Base-by-base conservation (phyloP, 2,888 invertebrate genomes). In the Phymatocera aterrima region DNA sequence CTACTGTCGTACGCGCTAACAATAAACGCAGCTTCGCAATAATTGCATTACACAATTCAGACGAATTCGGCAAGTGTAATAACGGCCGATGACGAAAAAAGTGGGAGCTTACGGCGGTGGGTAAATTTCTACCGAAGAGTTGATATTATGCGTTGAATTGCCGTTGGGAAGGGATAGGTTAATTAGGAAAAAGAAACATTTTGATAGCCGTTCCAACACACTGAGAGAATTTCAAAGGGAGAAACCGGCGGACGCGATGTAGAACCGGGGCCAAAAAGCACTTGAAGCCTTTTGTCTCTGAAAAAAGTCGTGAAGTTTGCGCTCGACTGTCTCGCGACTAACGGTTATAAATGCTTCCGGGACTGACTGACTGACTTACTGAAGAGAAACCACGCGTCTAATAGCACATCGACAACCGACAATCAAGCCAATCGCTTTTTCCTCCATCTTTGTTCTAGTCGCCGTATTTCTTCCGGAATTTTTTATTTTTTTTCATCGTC, bases 281-380 rank as follows among this genome's bases (percentile, higher is more conserved):
- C 84, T 84, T 84, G 82, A 82, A 81, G 81, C 81, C 82, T 84
- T 86, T 87, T 87, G 84, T 87, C 83, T 82, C 82, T 81, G 77
- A 81, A 75, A n/a, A 72, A 82, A 72, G 72, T 72, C 72, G 48
- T 72, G 51, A 72, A 72, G 72, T 72, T 72, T 72, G 48, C 51
- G 31, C 72, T 72, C 51, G 72, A 24, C 72, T 72, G 72, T 72
- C 51, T 51, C 72, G 72, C 72, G 18, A 51, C 72, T 72, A 72
- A 72, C 72, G 72, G 72, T 72, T 72, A 72, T 72, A 72, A 72
- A 72, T 72, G 72, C 51, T 72, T 72, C 72, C 48, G 48, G 51
- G 72, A 51, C 21, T 72, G 34, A 51, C n/a, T n/a, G n/a, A n/a
- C n/a, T n/a, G n/a, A n/a, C n/a, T n/a, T n/a, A n/a, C n/a, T n/a